Conservation (phyloP, 2,888 invertebrate genomes). For the Thera britannica region DNA sequence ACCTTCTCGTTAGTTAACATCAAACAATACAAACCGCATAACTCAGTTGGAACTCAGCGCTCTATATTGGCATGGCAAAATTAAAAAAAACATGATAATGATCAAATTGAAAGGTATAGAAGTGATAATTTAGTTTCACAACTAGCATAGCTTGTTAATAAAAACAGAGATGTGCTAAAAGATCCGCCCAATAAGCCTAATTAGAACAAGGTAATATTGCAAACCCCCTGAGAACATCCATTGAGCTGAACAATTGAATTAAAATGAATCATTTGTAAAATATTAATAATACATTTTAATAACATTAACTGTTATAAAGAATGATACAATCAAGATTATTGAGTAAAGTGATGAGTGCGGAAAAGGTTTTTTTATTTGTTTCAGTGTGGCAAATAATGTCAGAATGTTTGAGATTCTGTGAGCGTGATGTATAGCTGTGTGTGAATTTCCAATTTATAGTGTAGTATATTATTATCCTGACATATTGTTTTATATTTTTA, state of each 20-base stretch:
- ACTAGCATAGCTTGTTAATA: constrained; percentile 58
- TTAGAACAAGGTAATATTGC: constrained; percentile 76
- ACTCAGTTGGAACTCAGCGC: no score
- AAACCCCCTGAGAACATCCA: constrained; percentile 68
- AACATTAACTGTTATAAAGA: not conserved
- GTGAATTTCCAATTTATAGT: no score
- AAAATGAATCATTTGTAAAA: constrained; percentile 49
- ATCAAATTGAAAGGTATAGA: constrained; percentile 9
- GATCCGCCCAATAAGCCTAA: constrained; percentile 58
- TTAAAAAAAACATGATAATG: not conserved
- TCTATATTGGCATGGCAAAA: not conserved
- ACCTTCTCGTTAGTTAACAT: no score
- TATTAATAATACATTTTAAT: constrained; percentile 19
- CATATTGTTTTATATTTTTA: no score
- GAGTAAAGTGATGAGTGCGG: not conserved
- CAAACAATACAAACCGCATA: no score
- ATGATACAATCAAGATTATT: constrained; percentile 1
- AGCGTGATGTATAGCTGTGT: no score
- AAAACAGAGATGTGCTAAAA: constrained; percentile 68
- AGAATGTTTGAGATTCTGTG: no score
- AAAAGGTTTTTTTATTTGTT: not conserved
- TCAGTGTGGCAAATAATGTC: no score
- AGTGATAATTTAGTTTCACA: constrained; percentile 58
- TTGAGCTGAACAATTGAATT: constrained; percentile 60
- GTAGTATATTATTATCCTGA: no score